Evolutionary conservation across 2,888 invertebrate genomes (phyloP), one percentile per base, ranked within the genome.

Genomic region (Boloria selene): DNA sequence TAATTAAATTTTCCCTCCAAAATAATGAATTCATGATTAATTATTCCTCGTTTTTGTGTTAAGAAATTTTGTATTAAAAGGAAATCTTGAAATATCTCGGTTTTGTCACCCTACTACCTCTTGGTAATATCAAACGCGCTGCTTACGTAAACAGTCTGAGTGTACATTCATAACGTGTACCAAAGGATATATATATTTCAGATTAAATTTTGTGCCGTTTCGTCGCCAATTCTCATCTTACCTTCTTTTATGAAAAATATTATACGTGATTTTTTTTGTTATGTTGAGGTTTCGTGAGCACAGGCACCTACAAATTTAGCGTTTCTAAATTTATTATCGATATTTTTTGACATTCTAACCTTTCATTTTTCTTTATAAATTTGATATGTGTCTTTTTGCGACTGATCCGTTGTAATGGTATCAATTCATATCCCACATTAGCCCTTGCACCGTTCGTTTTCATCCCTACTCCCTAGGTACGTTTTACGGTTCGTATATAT

Each of bases 131-230:
- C 52, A 68, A 61, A 60, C 49, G 61, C 55, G 53, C 59, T 45
- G 65, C 61, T 59, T 55, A 50, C 50, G 68, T 59, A 59, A 68
- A 62, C 55, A 68, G 31, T 38, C 53, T 59, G 45, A 63, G 54
- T 56, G 61, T 54, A 54, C 65, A 66, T 69, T 69, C 60, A 65
- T 69, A 61, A 52, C 51, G 38, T 56, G 54, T 55, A 64, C 64
- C 18, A 18, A 49, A 63, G 52, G 55, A 64, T 61, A 66, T 64
- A 64, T 61, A 66, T 64, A 71, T 64, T 64, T 67, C 56, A 74
- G 75, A 79, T 83, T 78, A 76, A 77, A 79, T 77, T 78, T 77
- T 77, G 75, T 75, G 73, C 69, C 71, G 72, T 75, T 75, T 73
- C 75, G 71, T 69, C 72, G 67, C 68, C 73, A 58, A 61, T 68